A percentile compares a stretch with the other conserved stretches of the same genome.
Conservation (phyloP, 2,797 vertebrate genomes). For the Squalus acanthias region DNA sequence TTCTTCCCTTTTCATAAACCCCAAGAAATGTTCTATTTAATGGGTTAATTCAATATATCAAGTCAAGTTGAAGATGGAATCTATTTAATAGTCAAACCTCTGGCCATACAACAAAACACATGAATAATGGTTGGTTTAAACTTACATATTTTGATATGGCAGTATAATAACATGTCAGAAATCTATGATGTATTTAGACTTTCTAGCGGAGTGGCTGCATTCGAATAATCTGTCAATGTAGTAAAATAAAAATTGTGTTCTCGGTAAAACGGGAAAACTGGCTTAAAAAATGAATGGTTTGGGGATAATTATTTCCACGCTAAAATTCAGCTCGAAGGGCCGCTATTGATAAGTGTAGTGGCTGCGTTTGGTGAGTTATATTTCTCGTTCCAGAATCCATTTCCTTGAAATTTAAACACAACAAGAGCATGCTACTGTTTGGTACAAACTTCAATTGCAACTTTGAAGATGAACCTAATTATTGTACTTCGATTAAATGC, state of each 20-base stretch:
- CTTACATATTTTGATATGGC: background rate
- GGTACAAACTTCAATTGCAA: background rate
- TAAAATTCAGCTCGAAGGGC: background rate
- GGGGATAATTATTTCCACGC: background rate
- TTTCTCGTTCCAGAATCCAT: background rate
- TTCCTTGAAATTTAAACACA: background rate
- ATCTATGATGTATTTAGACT: slow-evolving; percentile 28
- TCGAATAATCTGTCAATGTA: slow-evolving; percentile 26
- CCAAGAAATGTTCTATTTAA: background rate
- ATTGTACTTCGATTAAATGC: background rate
- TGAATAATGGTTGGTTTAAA: slow-evolving; percentile 26
- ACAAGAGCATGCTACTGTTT: background rate
- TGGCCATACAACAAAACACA: slow-evolving; percentile 16
- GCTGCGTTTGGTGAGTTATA: background rate
- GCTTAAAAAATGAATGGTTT: background rate
- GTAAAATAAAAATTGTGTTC: background rate
- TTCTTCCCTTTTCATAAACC: background rate
- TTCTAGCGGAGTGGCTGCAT: background rate
- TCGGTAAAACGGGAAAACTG: background rate
- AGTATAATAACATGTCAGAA: slow-evolving; percentile 36
- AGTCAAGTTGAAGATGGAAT: background rate
- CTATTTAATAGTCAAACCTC: slow-evolving; percentile 20
- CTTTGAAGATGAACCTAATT: background rate
- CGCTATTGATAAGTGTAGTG: background rate
- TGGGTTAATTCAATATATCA: slow-evolving; percentile 11